Conservation (phyloP, 2,797 vertebrate species). For the Notolabrus celidotus region DNA sequence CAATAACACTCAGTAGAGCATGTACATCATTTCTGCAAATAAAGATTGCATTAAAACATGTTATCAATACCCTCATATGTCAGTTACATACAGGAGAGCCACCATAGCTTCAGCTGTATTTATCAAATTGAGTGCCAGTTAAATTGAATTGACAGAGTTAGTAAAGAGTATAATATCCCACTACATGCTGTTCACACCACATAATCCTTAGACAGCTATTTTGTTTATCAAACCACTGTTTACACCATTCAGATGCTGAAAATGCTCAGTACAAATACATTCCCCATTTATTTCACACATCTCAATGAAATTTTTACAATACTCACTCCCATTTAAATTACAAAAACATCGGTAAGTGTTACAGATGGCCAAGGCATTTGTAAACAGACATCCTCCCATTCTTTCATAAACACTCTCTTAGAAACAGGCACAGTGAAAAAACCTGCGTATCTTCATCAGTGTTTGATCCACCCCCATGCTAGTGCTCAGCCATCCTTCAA, state of each 20-base stretch:
- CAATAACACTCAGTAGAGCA: neutral
- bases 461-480: constrained; percentile 43
- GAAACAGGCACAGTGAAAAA: constrained; percentile 22
- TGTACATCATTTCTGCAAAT: constrained; percentile 25
- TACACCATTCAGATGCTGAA: neutral
- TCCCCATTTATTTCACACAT: neutral
- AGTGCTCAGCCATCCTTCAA: constrained; percentile 48
- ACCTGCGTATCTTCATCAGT: constrained; percentile 52
- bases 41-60: constrained; percentile 2
- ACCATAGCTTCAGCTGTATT: neutral
- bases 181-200: neutral
- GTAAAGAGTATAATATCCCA: no score
- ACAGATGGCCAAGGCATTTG: constrained; percentile 27
- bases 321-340: constrained; percentile 5
- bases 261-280: neutral
- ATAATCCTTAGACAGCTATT: neutral
- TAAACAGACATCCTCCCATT: constrained; percentile 21
- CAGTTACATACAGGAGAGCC: neutral
- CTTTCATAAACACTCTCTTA: neutral
- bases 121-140: no score
- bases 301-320: neutral
- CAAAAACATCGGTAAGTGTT: neutral
- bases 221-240: neutral
- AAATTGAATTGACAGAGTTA: no score
- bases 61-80: neutral